Evolutionary conservation across 2,797 vertebrate species (phyloP).

Genomic region (Austrolebias charrua): DNA sequence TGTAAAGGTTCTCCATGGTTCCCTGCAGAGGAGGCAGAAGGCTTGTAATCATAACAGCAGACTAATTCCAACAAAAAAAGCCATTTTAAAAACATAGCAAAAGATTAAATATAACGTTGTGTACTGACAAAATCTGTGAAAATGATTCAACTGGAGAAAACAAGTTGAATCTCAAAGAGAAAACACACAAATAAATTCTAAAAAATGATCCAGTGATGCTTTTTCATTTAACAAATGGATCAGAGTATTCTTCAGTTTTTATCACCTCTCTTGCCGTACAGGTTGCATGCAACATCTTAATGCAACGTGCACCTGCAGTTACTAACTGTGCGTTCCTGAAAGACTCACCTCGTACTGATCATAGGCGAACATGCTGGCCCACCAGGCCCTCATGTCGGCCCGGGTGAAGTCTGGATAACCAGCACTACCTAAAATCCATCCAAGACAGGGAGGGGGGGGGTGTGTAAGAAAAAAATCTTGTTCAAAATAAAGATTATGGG

Average conservation of each 20-base stretch:
- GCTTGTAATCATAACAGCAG: background rate
- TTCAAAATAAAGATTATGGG: background rate
- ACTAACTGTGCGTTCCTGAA: background rate
- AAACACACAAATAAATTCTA: no score
- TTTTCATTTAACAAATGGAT: no score
- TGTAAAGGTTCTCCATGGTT: conserved; percentile 85
- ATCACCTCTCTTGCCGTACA: no score
- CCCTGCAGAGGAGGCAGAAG: conserved; percentile 72
- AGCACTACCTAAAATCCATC: conserved; percentile 79
- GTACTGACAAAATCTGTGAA: no score
- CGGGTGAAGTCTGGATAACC: conserved; percentile 92
- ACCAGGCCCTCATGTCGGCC: conserved; percentile 87
- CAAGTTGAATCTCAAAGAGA: no score
- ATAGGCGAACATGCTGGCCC: conserved; percentile 89
- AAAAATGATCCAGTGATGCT: no score
- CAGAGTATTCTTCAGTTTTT: no score
- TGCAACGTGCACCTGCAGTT: background rate
- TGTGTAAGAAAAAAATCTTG: background rate
- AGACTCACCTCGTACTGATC: conserved; percentile 81
- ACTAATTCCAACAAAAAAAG: background rate
- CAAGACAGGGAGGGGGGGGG: background rate
- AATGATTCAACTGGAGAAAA: no score
- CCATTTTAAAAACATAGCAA: background rate
- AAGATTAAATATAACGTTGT: no score
- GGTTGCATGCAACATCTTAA: no score